Base-by-base conservation (phyloP, 2,113 vertebrate species). In the Hydrolagus affinis region DNA sequence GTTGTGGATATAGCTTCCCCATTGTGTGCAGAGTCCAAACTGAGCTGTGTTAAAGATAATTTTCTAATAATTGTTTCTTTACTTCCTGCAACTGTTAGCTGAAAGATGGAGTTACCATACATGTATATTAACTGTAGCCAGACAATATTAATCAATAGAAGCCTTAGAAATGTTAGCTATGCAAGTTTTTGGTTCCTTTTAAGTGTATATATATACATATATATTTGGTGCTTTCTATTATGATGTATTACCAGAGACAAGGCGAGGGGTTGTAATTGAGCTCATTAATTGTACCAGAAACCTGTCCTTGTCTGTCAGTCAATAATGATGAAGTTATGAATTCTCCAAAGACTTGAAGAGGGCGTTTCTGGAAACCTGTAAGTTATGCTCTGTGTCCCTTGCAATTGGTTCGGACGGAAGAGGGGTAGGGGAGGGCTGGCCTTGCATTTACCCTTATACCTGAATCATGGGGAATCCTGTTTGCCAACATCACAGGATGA, bases 261-360 rank as follows among this genome's bases (percentile, higher is more conserved):
- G 60, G 9, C 17, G 64, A 23, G 25, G 77, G 59, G n/a, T 15
- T 83, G 62, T 64, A 66, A n/a, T 19, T 60, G 1, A 83, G 11
- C 8, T 74, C 62, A 23, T 83, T 60, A 66, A 66, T n/a, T 62
- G n/a, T n/a, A 66, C n/a, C n/a, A 77, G n/a, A 60, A 19, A 21
- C 2, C 23, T 6, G n/a, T 28, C 59, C 77, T 60, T 60, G 66
- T 66, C 60, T 83, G 77, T 83, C 77, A 66, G 23, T 60, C 25
- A 19, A 25, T 25, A 66, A 66, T 66, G 59, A 15, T 28, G 60
- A 78, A 78, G 60, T 83, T 83, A 66, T 11, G 59, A 17, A 30
- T 15, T 83, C 15, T 66, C 77, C 77, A 83, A 64, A 66, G 77
- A 83, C 25, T 30, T 83, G 59, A 83, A 66, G 28, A 25, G n/a